Percentiles rank a stretch among this genome's conserved stretches.
Conservation (phyloP, 2,888 invertebrate genomes). For the Spodoptera exigua region DNA sequence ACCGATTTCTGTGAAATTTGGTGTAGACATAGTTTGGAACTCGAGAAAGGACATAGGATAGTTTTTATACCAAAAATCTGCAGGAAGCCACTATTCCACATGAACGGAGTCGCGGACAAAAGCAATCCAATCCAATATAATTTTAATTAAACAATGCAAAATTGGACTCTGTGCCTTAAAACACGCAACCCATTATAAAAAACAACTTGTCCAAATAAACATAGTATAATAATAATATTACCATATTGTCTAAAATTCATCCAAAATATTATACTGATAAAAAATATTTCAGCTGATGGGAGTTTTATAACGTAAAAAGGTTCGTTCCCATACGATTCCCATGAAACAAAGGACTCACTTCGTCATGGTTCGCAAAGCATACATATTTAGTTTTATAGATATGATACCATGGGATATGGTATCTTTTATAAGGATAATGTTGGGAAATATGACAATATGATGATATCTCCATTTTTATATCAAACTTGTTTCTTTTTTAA, state of each 20-base stretch:
- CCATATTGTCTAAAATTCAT: conserved; percentile 13
- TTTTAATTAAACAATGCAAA: no score
- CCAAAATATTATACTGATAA: conserved; percentile 13
- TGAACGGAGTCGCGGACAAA: no score
- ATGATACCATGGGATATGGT: conserved; percentile 40
- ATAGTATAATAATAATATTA: background rate
- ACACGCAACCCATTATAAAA: no score
- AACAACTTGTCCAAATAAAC: no score
- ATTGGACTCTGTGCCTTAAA: no score
- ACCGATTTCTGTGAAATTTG: no score
- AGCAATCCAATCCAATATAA: no score
- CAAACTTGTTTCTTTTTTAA: background rate
- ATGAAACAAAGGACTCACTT: conserved; percentile 52
- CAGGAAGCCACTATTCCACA: no score
- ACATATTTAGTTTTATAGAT: conserved; percentile 59
- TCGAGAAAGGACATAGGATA: no score
- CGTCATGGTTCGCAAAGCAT: conserved; percentile 45
- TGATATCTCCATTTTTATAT: conserved; percentile 15
- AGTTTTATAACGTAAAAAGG: conserved; percentile 40
- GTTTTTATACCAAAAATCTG: no score
- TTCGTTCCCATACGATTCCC: conserved; percentile 50
- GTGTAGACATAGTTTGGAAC: no score
- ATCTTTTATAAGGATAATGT: conserved; percentile 42
- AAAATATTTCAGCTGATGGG: conserved; percentile 45
- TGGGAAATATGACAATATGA: conserved; percentile 35